A percentile compares a stretch with the other conserved stretches of the same genome.
These are phyloP conservation scores for Drosophila gaucha DNA, from an alignment of 2,888 invertebrate genomes.

Conservation along the genomic window DNA sequence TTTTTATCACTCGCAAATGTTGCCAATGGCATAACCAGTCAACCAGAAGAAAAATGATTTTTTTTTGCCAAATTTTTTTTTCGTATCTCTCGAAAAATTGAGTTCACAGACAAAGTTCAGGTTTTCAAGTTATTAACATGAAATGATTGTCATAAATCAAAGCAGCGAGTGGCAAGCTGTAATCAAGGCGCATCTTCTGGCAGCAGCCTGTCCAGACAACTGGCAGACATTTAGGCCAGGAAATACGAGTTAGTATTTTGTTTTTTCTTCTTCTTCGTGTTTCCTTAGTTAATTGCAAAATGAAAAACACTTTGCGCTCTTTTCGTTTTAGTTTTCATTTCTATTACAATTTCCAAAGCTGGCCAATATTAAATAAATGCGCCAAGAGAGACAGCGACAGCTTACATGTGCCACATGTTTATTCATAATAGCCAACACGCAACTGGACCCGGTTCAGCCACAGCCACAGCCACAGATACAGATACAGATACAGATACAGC, in stretches of 20 bases:
- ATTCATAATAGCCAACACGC: slow-evolving; percentile 67
- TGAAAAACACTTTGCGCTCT: slow-evolving; percentile 45
- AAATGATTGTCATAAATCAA: slow-evolving; percentile 66
- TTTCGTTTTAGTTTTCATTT: slow-evolving; percentile 48
- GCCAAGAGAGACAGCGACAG: slow-evolving; percentile 34
- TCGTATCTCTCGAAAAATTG: no score
- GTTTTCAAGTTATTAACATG: slow-evolving; percentile 45
- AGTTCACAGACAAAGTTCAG: slow-evolving; percentile 46
- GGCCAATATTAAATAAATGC: slow-evolving; percentile 48
- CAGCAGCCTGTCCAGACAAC: slow-evolving; percentile 13
- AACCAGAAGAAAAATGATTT: slow-evolving; percentile 5
- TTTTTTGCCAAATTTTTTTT: not conserved
- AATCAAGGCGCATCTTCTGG: slow-evolving; percentile 50
- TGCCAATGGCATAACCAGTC: slow-evolving; percentile 24
- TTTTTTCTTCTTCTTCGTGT: no score
- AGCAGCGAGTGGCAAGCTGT: slow-evolving; percentile 26
- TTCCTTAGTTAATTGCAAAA: slow-evolving; percentile 73
- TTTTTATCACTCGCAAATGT: slow-evolving; percentile 27
- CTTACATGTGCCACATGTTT: slow-evolving; percentile 71
- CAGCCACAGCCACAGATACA: not conserved
- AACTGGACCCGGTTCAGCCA: slow-evolving; percentile 33
- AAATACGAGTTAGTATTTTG: slow-evolving; percentile 62
- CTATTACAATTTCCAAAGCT: slow-evolving; percentile 43
- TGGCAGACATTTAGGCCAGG: slow-evolving; percentile 51
- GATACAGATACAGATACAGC: not conserved